Evolutionary conservation across 2,888 invertebrate genomes (phyloP).

Genomic region (Arrhopalites spinosus): DNA sequence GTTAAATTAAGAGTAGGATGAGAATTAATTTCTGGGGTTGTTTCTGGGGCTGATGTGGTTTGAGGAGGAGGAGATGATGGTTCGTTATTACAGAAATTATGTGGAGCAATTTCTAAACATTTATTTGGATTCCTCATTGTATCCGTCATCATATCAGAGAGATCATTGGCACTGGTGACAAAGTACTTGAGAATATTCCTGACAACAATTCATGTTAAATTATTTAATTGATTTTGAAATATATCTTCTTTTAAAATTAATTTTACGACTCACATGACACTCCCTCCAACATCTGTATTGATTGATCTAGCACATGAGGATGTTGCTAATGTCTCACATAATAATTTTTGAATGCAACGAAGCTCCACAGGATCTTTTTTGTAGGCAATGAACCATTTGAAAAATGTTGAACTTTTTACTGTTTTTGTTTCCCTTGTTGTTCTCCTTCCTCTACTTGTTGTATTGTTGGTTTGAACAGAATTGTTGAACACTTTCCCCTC

Average conservation of each 20-base stretch:
- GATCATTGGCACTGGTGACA: conserved; percentile 45
- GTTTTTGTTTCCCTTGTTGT: not conserved
- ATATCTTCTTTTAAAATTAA: not conserved
- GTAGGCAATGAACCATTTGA: conserved; percentile 50
- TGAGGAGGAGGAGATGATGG: not conserved
- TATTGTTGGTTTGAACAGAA: not conserved
- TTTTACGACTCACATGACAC: conserved; percentile 45
- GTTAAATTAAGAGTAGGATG: not conserved
- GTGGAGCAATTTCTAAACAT: conserved; percentile 38
- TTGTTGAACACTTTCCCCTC: not conserved
- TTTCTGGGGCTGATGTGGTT: not conserved
- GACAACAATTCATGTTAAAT: conserved; percentile 32
- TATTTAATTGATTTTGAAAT: not conserved
- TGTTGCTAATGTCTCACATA: conserved; percentile 50
- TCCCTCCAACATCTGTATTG: conserved; percentile 45
- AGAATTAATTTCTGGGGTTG: no score
- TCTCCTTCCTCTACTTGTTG: not conserved
- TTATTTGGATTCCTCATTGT: conserved; percentile 51
- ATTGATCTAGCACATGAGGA: conserved; percentile 46
- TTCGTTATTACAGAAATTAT: conserved; percentile 19
- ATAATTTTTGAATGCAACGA: conserved; percentile 51
- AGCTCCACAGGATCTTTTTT: conserved; percentile 52
- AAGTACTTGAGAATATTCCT: conserved; percentile 40
- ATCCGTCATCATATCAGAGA: conserved; percentile 45
- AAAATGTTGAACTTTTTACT: not conserved